Conservation (phyloP, 53 echinoderm and acorn worm species). For the Luidia sarsii region DNA sequence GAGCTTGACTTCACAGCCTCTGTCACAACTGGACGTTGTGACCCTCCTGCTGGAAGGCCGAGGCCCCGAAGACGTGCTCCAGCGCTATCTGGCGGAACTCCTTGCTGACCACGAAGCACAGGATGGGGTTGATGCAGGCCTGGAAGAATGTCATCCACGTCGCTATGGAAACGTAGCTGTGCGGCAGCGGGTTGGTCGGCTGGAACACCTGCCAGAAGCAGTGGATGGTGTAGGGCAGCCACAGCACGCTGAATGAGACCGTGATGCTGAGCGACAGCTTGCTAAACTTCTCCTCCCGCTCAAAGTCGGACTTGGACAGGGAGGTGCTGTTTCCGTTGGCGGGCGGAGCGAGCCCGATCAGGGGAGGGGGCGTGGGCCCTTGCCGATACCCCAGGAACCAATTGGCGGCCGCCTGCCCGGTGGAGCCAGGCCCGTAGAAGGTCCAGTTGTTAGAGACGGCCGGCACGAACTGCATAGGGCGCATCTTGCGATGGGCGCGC, state of each 20-base stretch:
- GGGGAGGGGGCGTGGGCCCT: slow-evolving; percentile 83
- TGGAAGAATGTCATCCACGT: slow-evolving; percentile 93
- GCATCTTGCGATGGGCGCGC: slow-evolving; percentile 95
- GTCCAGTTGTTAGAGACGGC: slow-evolving; percentile 98
- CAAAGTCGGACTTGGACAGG: slow-evolving; percentile 79
- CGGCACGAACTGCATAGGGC: slow-evolving; percentile 90
- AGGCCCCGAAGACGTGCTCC: slow-evolving; percentile 52
- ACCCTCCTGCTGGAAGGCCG: slow-evolving; percentile 51
- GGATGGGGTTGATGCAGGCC: slow-evolving; percentile 79
- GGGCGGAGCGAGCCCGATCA: slow-evolving; percentile 76
- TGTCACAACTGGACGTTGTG: slow-evolving; percentile 67
- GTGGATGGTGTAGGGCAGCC: slow-evolving; percentile 91
- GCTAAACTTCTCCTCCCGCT: slow-evolving; percentile 78
- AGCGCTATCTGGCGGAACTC: slow-evolving; percentile 57
- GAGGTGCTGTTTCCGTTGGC: slow-evolving; percentile 72
- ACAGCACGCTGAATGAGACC: slow-evolving; percentile 67
- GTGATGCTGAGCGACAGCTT: slow-evolving; percentile 74
- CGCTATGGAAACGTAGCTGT: slow-evolving; percentile 75
- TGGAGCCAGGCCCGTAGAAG: slow-evolving; percentile 96
- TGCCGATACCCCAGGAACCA: slow-evolving; percentile 92
- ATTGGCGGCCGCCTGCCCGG: slow-evolving; percentile 88
- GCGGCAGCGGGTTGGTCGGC: slow-evolving; percentile 57
- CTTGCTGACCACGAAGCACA: slow-evolving; percentile 71
- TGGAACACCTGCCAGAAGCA: slow-evolving; percentile 76
- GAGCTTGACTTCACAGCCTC: slow-evolving; percentile 30